Evolutionary conservation across 1,140 invertebrate species (phyloP), one percentile per base, ranked within the genome.

Genomic region (Apis dorsata): DNA sequence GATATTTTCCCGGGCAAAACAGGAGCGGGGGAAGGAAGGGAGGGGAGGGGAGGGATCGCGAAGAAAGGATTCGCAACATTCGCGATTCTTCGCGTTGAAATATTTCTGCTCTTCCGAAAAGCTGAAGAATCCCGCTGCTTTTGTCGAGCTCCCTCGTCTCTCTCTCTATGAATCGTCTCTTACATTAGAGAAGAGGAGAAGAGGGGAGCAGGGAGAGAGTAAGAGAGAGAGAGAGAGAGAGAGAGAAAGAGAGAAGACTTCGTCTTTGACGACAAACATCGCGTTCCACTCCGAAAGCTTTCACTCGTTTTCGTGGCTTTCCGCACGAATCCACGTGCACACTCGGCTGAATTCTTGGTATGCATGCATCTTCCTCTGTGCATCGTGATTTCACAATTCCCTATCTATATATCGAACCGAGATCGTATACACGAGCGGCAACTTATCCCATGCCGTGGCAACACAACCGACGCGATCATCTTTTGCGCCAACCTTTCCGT

Each of bases 201-300:
- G 51, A 66, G 60, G 15, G 24, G 53, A 60, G 59, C 44, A 19
- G 5, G 19, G 28, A 28, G 34, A 28, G 44, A 51, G 51, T 62
- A n/a, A 24, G 24, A 34, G 34, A 34, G 53, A 28, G 44, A 51
- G 51, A 66, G 60, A 24, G 24, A 34, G 34, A 34, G 53, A 60
- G 63, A 24, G 19, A 2, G 19, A 55, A 55, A 60, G 76, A 76
- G 86, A 79, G 80, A 63, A 85, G 77, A 82, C 60, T 84, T 72
- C 86, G 79, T 88, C 86, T 85, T 87, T 85, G 83, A 85, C 83
- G 75, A 81, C 86, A 88, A 87, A 88, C 86, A 87, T 88, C 84
- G 86, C 78, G 51, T 82, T 81, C 78, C 70, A 55, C 82, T 60
- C 78, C 71, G 86, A 79, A 84, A 84, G 86, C 86, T 88, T 85